Conservation (phyloP, 2,888 invertebrate genomes). For the Adelphocoris suturalis region DNA sequence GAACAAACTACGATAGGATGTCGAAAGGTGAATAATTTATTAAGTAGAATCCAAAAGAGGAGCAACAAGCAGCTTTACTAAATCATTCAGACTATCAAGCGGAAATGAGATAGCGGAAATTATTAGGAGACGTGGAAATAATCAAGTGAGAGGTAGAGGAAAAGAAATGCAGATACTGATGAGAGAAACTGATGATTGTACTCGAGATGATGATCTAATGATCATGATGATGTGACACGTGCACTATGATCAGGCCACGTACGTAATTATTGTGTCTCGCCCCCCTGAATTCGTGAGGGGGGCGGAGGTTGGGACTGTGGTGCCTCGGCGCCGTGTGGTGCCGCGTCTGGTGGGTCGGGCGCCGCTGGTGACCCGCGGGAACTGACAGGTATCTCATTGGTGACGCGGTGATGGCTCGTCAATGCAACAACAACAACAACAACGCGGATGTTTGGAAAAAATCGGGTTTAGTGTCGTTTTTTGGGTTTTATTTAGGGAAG, state of each 20-base stretch:
- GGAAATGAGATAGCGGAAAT: conserved; percentile 1
- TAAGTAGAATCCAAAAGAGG: background rate
- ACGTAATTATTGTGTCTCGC: conserved; percentile 66
- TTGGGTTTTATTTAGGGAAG: background rate
- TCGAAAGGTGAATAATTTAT: background rate
- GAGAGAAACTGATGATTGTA: background rate
- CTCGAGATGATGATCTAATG: conserved; percentile 6
- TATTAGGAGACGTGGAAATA: background rate
- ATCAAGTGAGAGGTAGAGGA: background rate
- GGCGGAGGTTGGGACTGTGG: conserved; percentile 62
- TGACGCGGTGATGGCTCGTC: background rate
- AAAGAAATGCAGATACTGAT: background rate
- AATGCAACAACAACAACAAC: background rate
- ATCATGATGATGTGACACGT: conserved; percentile 15
- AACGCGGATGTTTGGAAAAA: background rate
- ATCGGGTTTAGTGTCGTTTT: background rate
- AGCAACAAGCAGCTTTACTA: background rate
- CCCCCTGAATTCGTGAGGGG: conserved; percentile 64
- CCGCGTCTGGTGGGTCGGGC: conserved; percentile 55
- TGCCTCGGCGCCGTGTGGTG: conserved; percentile 59
- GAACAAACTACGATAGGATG: background rate
- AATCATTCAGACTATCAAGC: background rate
- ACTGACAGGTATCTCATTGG: conserved; percentile 63
- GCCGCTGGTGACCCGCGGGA: conserved; percentile 49
- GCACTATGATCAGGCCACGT: conserved; percentile 48